phyloP scores from a whole-genome alignment of 64 coral and sea anemone species.

The Platygyra sinensis region DNA sequence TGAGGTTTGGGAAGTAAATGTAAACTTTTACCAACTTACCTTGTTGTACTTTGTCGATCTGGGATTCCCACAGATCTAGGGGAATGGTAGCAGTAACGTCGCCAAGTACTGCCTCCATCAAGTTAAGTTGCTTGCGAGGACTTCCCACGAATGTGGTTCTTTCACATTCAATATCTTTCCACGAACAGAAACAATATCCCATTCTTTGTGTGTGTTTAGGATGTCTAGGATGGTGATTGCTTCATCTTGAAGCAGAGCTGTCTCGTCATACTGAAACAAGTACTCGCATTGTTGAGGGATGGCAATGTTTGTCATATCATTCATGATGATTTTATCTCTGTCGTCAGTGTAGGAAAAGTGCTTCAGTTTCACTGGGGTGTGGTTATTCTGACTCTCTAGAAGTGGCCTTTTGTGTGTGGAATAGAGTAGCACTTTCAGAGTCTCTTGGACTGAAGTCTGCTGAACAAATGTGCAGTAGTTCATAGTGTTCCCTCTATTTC shows the following conservation, averaged over 20 bases:
- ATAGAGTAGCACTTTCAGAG: slow-evolving; percentile 53
- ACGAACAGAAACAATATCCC: too few species aligned
- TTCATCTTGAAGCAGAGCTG: too few species aligned
- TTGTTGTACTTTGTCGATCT: slow-evolving; percentile 42
- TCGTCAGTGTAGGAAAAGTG: slow-evolving; percentile 53
- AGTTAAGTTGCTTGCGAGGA: slow-evolving; percentile 42
- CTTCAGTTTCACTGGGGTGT: slow-evolving; percentile 59
- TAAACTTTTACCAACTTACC: slow-evolving; percentile 45
- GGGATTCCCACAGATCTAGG: slow-evolving; percentile 59
- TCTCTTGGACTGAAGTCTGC: slow-evolving; percentile 51
- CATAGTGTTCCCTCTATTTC: slow-evolving; percentile 62
- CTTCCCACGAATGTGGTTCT: too few species aligned
- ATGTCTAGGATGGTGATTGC: too few species aligned
- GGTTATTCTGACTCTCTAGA: slow-evolving; percentile 49
- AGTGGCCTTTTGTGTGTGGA: slow-evolving; percentile 65
- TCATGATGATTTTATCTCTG: neutral
- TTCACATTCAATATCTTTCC: too few species aligned
- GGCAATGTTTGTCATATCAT: slow-evolving; percentile 28
- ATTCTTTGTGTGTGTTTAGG: too few species aligned
- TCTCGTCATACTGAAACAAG: slow-evolving; percentile 55
- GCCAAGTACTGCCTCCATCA: slow-evolving; percentile 49
- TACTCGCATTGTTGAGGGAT: slow-evolving; percentile 66
- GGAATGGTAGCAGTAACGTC: slow-evolving; percentile 44
- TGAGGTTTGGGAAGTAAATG: slow-evolving; percentile 1
- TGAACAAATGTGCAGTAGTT: slow-evolving; percentile 60